Conservation (phyloP, 2,797 vertebrate genomes). For the Catostomus latipinnis region DNA sequence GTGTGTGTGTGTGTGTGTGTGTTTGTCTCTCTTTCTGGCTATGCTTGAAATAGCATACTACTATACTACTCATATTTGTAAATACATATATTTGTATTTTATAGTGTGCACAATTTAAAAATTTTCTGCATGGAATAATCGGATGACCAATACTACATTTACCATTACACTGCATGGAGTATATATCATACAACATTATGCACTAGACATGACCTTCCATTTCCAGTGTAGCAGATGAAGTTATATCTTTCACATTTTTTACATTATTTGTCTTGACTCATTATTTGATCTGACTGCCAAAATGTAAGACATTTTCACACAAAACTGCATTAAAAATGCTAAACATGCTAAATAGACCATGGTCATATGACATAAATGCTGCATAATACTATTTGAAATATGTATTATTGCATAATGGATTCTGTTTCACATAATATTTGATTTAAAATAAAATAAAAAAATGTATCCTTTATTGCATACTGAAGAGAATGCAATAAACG, state of each 20-base stretch:
- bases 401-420: neutral
- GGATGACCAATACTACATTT: neutral
- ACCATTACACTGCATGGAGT: neutral
- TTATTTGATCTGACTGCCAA: neutral
- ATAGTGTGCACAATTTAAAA: neutral
- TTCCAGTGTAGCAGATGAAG: neutral
- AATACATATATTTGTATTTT: neutral
- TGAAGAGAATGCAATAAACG: neutral
- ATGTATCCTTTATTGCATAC: neutral
- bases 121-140: neutral
- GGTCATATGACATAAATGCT: no score
- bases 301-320: neutral
- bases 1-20: slow-evolving; percentile 59
- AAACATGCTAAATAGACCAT: neutral
- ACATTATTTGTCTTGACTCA: neutral
- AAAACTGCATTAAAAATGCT: neutral
- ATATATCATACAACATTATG: neutral
- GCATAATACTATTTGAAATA: neutral
- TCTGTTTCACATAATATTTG: neutral
- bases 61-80: slow-evolving; percentile 10
- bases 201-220: neutral
- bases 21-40: slow-evolving; percentile 44
- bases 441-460: neutral
- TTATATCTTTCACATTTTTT: neutral
- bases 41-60: slow-evolving; percentile 47